Conservation (phyloP, 2,888 invertebrate species). For the Ecdyonurus torrentis region DNA sequence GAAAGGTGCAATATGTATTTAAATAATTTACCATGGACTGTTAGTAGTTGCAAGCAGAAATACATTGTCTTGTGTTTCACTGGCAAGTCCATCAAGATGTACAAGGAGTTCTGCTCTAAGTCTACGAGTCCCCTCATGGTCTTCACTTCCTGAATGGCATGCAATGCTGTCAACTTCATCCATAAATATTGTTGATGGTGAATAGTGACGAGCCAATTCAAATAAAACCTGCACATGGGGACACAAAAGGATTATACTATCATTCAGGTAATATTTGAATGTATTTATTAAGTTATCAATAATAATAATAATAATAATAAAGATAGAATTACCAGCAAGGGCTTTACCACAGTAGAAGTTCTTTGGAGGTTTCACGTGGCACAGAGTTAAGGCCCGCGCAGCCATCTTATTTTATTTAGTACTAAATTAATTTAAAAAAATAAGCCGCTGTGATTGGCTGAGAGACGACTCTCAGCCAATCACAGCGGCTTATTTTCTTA, state of each 20-base stretch:
- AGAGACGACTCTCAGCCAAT: no score
- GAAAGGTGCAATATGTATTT: no score
- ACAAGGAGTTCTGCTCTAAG: constrained; percentile 79
- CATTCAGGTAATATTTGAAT: neutral
- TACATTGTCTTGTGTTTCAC: constrained; percentile 40
- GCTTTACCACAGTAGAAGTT: no score
- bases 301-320: no score
- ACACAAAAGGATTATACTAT: neutral
- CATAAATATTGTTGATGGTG: constrained; percentile 82
- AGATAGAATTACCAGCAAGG: no score
- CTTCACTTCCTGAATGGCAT: constrained; percentile 33
- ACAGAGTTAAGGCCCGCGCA: no score
- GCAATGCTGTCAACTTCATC: constrained; percentile 84
- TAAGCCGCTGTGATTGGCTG: no score
- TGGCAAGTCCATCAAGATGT: constrained; percentile 61
- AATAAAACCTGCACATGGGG: constrained; percentile 56
- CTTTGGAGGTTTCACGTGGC: no score
- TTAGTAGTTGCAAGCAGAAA: constrained; percentile 79
- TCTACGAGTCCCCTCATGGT: constrained; percentile 73
- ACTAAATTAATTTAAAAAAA: no score
- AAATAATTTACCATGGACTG: constrained; percentile 75
- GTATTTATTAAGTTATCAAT: neutral
- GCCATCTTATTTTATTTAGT: no score
- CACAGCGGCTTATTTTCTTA: no score
- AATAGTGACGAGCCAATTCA: constrained; percentile 66